Evolutionary conservation across 2,888 invertebrate genomes (phyloP).

Genomic region (Leucozona laternaria): DNA sequence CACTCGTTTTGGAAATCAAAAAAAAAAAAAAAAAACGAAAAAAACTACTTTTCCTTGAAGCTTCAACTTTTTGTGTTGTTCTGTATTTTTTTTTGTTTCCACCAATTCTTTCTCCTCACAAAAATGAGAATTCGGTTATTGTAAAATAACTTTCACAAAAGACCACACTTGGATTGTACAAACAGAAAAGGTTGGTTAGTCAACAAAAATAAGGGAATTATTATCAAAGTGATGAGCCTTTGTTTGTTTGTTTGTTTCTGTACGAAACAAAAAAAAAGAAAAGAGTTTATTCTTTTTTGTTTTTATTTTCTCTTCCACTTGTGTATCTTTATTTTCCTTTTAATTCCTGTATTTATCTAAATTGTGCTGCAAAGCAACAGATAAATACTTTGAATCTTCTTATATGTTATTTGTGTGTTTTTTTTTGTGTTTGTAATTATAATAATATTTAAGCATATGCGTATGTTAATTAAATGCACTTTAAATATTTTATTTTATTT

Average conservation of each 20-base stretch:
- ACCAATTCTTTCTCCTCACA: slow-evolving; percentile 32
- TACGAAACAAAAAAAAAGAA: neutral
- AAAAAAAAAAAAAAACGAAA: too few relatives aligned
- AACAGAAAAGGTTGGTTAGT: neutral
- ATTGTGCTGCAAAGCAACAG: slow-evolving; percentile 22
- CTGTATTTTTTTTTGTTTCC: slow-evolving; percentile 7
- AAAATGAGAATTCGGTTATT: slow-evolving; percentile 8
- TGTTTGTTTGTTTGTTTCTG: slow-evolving; percentile 28
- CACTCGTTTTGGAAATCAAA: slow-evolving; percentile 44
- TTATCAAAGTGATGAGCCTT: slow-evolving; percentile 54
- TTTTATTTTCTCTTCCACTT: slow-evolving; percentile 22
- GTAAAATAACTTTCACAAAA: slow-evolving; percentile 69
- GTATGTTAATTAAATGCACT: slow-evolving; percentile 31
- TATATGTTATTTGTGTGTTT: neutral
- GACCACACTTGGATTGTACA: slow-evolving; percentile 46
- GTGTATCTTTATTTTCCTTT: neutral
- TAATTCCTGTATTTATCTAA: slow-evolving; percentile 33
- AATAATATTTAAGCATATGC: slow-evolving; percentile 21
- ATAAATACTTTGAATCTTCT: slow-evolving; percentile 29
- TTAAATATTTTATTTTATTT: neutral
- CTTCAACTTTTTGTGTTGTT: slow-evolving; percentile 24
- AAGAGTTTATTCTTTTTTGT: slow-evolving; percentile 3
- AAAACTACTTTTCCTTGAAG: slow-evolving; percentile 31
- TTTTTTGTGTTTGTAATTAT: neutral
- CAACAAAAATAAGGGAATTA: slow-evolving; percentile 41